Evolutionary conservation across 2,888 invertebrate species (phyloP), one percentile per base, ranked within the genome.

Genomic region (Thecophora atra): DNA sequence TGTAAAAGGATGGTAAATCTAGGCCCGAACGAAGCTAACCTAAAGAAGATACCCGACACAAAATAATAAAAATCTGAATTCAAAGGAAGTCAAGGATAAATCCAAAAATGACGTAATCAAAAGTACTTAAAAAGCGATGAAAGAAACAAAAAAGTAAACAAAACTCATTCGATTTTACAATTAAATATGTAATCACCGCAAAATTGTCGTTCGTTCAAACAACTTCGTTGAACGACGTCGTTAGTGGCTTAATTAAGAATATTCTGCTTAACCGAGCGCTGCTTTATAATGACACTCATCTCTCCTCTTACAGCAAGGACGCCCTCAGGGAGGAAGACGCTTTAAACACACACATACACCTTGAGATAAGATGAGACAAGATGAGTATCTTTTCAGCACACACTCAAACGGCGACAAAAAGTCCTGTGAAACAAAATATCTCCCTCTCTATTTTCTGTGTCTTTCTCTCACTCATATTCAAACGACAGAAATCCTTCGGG

Each of bases 211-310:
- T 47, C 47, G 47, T 17, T 1, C 13, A 5, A n/a, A 15, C 1
- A 47, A 47, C 47, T 47, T 47, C 17, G 47, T 0, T 5, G 17
- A 15, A 47, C 13, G 3, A 1, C n/a, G 5, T n/a, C 47, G n/a
- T n/a, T 47, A 47, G 4, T 37, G 37, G 37, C 37, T 37, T 37
- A 47, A 47, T 47, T 47, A 47, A 47, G 47, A 5, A n/a, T 15
- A 47, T 47, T 47, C 47, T 47, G 47, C 47, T 47, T 47, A 47
- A 4, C 47, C 47, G 47, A 47, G 47, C 47, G 47, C n/a, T 47
- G 6, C 47, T 47, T 47, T 47, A 47, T 47, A 47, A 47, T 47
- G 47, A 47, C 47, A 47, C 47, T n/a, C 6, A 15, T 47, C 1
- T 1, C 47, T 6, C 15, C 47, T 5, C 47, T 47, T 5, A 47